Evolutionary conservation across 2,888 invertebrate genomes (phyloP).

Genomic region (Sipha maydis): DNA sequence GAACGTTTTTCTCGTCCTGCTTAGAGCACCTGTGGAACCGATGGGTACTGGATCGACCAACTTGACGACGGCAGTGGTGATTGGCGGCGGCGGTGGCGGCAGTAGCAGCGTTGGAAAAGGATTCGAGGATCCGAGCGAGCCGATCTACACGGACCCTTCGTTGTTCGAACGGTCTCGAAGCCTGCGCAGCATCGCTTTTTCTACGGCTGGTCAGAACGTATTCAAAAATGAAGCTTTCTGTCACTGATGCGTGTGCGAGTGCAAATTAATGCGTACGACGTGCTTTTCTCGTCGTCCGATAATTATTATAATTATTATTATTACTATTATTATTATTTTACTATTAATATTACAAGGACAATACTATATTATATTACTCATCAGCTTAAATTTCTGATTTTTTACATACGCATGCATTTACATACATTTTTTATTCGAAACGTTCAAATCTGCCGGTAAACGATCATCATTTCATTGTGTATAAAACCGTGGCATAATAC

Average conservation of each 20-base stretch:
- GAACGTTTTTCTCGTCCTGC: not conserved
- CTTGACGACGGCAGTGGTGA: slow-evolving; percentile 40
- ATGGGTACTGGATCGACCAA: slow-evolving; percentile 26
- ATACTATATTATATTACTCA: too few species aligned
- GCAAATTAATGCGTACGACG: too few species aligned
- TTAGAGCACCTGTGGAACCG: slow-evolving; percentile 32
- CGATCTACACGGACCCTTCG: slow-evolving; percentile 92
- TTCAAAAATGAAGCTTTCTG: slow-evolving; percentile 62
- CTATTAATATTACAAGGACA: not conserved
- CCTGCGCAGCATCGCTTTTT: slow-evolving; percentile 64
- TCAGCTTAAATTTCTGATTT: too few species aligned
- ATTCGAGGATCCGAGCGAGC: slow-evolving; percentile 91
- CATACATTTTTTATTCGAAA: not conserved
- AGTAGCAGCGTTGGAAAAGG: slow-evolving; percentile 69
- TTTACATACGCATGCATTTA: too few species aligned
- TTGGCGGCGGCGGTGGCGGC: slow-evolving; percentile 14
- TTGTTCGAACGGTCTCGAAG: slow-evolving; percentile 81
- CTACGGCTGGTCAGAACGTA: slow-evolving; percentile 64
- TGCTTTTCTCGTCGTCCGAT: not conserved
- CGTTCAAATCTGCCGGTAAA: too few species aligned
- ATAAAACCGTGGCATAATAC: too few species aligned
- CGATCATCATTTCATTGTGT: too few species aligned
- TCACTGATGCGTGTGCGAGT: slow-evolving; percentile 23
- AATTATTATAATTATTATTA: not conserved
- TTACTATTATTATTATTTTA: not conserved